Evolutionary conservation across 1,140 invertebrate genomes (phyloP), one percentile per base, ranked within the genome.

Genomic region (Sitodiplosis mosellana): DNA sequence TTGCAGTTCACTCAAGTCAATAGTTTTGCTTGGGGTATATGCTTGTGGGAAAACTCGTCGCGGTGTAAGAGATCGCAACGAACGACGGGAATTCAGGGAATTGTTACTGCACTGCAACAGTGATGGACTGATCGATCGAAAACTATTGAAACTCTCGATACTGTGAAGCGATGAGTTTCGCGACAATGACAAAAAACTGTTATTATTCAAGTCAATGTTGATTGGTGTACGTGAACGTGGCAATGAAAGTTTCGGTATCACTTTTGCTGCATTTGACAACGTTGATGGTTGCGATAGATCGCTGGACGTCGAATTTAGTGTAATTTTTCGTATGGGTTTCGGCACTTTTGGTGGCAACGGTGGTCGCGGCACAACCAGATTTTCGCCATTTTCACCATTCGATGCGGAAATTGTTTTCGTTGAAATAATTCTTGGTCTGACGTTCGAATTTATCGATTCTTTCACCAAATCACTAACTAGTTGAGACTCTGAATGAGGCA

Each of bases 31-130:
- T 8, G 52, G 59, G 36, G 71, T 71, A 46, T 68, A 70, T 2
- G 63, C 69, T 56, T 81, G 76, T 7, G 79, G 79, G 52, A 74
- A 82, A 46, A 74, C 65, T 54, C 78, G 71, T 49, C 78, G 63
- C 8, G 75, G 75, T 3, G 69, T 73, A 14, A 68, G 58, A 4
- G 46, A 47, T 37, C 45, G 21, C 14, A 14, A 40, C n/a, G 17
- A 22, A 6, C 19, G 3, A 43, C 12, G 12, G 5, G 15, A 43
- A 18, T 20, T 18, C 5, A 18, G 18, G 4, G 15, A 43, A 50
- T 33, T 18, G 48, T 46, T 17, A 34, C 12, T 19, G n/a, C 5
- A 52, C n/a, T 44, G 22, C 18, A 60, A 61, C 20, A 53, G 52
- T 12, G 56, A 53, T 2, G 61, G 61, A 54, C 61, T 63, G 2